Base-by-base conservation (phyloP, 2,888 invertebrate genomes). In the Plagodis pulveraria region DNA sequence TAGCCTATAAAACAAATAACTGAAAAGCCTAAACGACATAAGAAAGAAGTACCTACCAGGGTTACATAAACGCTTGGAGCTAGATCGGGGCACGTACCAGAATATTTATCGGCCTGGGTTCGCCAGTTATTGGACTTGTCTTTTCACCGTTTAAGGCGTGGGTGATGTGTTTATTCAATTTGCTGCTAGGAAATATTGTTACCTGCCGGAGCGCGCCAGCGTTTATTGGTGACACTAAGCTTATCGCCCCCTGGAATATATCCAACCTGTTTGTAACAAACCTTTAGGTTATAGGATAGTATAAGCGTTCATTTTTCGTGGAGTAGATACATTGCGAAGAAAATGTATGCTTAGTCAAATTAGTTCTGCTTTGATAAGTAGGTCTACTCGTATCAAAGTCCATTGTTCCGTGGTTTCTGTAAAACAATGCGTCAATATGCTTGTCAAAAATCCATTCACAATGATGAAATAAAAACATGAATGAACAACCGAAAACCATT, bases 141-240 rank as follows among this genome's bases (percentile, higher is more conserved):
- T 91, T 87, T 87, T 86, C 84, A 80, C 78, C 89, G 87, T 88
- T 89, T 87, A 87, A 87, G 86, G 84, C 78, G 79, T 77, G 80
- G 81, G 76, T 87, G 88, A 91, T 87, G 90, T 90, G 90, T 88
- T 89, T 88, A 91, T 91, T 91, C 87, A 90, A 91, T 91, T 91
- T 91, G 85, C 80, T 83, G 78, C 74, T 75, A 76, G 78, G 80
- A 87, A 89, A 90, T 87, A 84, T 84, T 84, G 87, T 91, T 90
- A 87, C 85, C 81, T 86, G 78, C 78, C 78, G 74, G 69, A 22
- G 22, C 74, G 72, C 35, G 74, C 71, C 59, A 53, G 55, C 78
- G 77, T 81, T 86, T 81, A 82, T 82, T 80, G 79, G 71, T 71
- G 69, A 70, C 70, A 71, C 56, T 57, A 50, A 55, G 52, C 52